Conservation (phyloP, 2,888 invertebrate genomes). For the Zaprionus obscuricornis region DNA sequence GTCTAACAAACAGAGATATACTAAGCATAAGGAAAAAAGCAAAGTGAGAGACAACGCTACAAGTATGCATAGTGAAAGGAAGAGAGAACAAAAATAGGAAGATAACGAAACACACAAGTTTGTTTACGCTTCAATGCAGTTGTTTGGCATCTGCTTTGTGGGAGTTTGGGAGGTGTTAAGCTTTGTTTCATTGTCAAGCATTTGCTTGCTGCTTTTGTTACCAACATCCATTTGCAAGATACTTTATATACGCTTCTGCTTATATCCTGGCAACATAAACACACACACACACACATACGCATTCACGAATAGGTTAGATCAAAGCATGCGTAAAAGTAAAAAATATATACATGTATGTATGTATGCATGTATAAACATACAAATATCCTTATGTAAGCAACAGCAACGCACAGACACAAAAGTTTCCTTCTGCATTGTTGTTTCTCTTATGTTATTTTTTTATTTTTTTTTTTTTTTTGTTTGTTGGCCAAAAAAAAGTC, state of each 20-base stretch:
- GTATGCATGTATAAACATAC: neutral
- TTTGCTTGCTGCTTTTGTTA: conserved; percentile 33
- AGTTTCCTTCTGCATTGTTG: conserved; percentile 35
- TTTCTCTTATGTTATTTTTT: too few species aligned
- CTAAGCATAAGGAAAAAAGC: too few species aligned
- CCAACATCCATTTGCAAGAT: conserved; percentile 44
- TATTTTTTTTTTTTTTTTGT: too few species aligned
- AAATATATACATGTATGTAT: conserved; percentile 2
- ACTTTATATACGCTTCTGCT: conserved; percentile 23
- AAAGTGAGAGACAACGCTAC: neutral
- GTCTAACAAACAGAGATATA: conserved; percentile 18
- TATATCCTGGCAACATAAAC: conserved; percentile 1
- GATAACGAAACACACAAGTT: conserved; percentile 19
- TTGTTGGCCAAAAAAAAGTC: conserved; percentile 50
- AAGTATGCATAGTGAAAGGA: neutral
- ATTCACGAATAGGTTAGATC: conserved; percentile 42
- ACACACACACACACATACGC: conserved; percentile 9
- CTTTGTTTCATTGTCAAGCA: conserved; percentile 28
- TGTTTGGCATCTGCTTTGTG: conserved; percentile 25
- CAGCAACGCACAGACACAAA: conserved; percentile 31
- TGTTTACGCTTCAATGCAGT: conserved; percentile 49
- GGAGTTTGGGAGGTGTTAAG: conserved; percentile 18
- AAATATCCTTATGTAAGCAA: conserved; percentile 20
- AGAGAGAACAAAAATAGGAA: neutral
- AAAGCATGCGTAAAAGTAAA: conserved; percentile 45